Evolutionary conservation across 2,797 vertebrate genomes (phyloP).

Genomic region (Brotogeris chrysoptera): DNA sequence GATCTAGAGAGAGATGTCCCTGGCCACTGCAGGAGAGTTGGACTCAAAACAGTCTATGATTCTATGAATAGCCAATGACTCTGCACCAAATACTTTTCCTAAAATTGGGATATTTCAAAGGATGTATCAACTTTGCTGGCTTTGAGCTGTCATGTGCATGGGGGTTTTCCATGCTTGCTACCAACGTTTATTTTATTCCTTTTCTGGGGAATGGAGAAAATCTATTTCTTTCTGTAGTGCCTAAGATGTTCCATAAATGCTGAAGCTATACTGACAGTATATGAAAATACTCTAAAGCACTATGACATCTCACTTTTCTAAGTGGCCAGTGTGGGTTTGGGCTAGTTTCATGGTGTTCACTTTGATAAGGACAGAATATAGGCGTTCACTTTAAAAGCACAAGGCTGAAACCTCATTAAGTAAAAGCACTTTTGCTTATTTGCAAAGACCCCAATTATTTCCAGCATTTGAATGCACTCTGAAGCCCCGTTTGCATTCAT

Average conservation of each 20-base stretch:
- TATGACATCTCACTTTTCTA: neutral
- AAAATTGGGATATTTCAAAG: neutral
- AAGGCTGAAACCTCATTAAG: neutral
- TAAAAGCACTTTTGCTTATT: neutral
- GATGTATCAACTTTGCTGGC: neutral
- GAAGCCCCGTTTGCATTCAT: constrained; percentile 17
- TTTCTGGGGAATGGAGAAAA: neutral
- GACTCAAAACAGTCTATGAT: neutral
- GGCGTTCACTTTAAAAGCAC: neutral
- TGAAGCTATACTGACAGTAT: neutral
- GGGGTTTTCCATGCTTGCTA: neutral
- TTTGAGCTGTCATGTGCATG: neutral
- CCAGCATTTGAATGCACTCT: neutral
- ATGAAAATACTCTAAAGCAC: neutral
- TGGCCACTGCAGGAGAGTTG: neutral
- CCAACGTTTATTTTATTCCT: neutral
- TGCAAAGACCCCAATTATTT: constrained; percentile 13
- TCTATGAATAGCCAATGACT: neutral
- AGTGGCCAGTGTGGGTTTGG: neutral
- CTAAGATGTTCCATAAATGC: neutral
- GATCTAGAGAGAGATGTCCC: neutral
- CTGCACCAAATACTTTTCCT: neutral
- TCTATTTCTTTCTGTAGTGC: neutral
- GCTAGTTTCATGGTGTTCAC: neutral
- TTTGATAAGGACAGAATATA: neutral